Evolutionary conservation across 2,113 vertebrate species (phyloP).

Genomic region (Sciurus niger): DNA sequence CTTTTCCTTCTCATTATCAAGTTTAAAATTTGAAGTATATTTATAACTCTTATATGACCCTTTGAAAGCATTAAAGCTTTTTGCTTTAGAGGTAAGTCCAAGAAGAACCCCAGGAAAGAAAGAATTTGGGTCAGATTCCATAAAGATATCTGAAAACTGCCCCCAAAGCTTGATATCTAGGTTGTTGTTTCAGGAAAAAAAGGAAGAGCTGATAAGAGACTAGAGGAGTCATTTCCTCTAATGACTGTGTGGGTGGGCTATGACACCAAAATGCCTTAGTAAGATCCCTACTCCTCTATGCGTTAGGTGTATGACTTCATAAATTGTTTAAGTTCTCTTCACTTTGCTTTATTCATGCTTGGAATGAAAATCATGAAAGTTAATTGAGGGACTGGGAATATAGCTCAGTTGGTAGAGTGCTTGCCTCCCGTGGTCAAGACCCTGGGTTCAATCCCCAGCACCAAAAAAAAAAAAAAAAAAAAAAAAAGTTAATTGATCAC

Average conservation of each 20-base stretch:
- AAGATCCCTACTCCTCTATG: not conserved
- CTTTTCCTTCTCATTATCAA: not conserved
- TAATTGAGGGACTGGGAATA: too few relatives aligned
- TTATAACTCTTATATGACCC: accelerated
- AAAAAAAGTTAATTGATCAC: not conserved
- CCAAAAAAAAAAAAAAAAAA: not conserved
- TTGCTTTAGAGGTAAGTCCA: not conserved
- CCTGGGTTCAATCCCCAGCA: too few relatives aligned
- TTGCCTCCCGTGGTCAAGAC: too few relatives aligned
- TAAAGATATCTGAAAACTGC: not conserved
- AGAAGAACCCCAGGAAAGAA: not conserved
- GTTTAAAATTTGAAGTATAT: not conserved
- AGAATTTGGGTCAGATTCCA: not conserved
- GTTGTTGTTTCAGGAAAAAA: not conserved
- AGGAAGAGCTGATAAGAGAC: not conserved
- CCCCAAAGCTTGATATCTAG: not conserved
- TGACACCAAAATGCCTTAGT: not conserved
- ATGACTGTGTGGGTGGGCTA: accelerated
- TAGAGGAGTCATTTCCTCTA: not conserved
- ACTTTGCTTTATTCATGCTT: not conserved
- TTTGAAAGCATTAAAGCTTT: not conserved
- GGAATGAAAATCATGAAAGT: not conserved
- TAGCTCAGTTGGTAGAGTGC: too few relatives aligned
- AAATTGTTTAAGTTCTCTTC: not conserved
- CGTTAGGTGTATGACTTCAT: not conserved